Evolutionary conservation across 1,140 invertebrate species (phyloP).

Genomic region (Ridgeia piscesae): DNA sequence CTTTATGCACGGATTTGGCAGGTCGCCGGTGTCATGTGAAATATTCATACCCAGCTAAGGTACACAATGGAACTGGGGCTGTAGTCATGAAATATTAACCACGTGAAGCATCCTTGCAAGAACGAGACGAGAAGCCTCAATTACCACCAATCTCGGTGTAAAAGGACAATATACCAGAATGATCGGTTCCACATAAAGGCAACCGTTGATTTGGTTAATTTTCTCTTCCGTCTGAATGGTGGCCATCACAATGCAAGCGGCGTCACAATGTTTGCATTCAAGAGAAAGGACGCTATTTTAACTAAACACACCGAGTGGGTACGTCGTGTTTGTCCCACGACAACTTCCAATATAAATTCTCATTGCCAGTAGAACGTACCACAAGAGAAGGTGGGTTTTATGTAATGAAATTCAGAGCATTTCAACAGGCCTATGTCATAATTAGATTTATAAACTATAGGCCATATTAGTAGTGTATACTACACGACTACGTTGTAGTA

Average conservation of each 20-base stretch:
- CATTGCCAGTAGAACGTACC: no score
- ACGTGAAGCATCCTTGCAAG: neutral
- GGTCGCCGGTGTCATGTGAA: neutral
- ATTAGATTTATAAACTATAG: no score
- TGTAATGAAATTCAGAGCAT: no score
- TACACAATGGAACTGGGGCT: neutral
- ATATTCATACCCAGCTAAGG: neutral
- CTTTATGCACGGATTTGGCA: neutral
- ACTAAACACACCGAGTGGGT: no score
- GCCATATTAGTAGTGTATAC: no score
- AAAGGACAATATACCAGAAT: neutral
- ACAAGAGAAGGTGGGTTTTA: no score
- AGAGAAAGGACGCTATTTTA: neutral
- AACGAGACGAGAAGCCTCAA: no score
- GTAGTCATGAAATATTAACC: neutral
- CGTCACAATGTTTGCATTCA: neutral
- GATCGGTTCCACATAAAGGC: neutral
- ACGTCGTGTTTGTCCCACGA: no score
- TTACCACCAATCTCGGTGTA: neutral
- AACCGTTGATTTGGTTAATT: neutral
- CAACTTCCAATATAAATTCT: no score
- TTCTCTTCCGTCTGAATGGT: neutral
- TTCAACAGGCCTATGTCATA: no score
- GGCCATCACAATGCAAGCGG: neutral
- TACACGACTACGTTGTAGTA: no score